A percentile compares a stretch with the other conserved stretches of the same genome.
These are phyloP conservation scores for Melipona bicolor DNA, from an alignment of 2,888 invertebrate species.

Conservation along the genomic window DNA sequence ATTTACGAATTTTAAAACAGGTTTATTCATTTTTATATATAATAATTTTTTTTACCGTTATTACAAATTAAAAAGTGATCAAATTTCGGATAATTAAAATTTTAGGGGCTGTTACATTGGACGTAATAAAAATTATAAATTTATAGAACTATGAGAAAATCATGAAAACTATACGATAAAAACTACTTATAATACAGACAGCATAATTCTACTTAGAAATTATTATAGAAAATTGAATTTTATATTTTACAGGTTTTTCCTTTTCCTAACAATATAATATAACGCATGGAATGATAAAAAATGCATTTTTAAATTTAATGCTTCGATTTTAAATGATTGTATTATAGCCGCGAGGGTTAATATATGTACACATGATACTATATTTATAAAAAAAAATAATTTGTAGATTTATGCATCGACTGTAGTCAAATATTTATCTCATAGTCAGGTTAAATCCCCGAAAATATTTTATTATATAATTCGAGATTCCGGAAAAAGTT, in stretches of 20 bases:
- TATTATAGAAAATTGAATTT: not conserved
- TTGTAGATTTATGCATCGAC: too few species aligned
- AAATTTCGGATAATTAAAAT: not conserved
- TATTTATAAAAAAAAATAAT: too few species aligned
- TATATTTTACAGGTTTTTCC: not conserved
- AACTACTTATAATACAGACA: not conserved
- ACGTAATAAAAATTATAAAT: not conserved
- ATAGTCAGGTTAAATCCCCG: too few species aligned
- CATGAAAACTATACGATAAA: not conserved
- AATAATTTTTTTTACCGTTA: not conserved
- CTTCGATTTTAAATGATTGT: not conserved
- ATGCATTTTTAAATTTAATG: not conserved
- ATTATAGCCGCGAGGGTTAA: not conserved
- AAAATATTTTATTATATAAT: too few species aligned
- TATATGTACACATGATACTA: not conserved
- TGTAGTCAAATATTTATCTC: too few species aligned
- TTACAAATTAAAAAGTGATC: not conserved
- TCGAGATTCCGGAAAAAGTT: too few species aligned
- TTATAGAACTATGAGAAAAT: not conserved
- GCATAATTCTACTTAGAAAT: not conserved
- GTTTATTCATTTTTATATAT: not conserved
- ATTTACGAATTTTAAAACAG: not conserved
- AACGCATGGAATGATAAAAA: not conserved
- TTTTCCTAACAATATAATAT: not conserved
- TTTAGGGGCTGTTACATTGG: not conserved